Evolutionary conservation across 1,140 invertebrate species (phyloP).

Genomic region (Globodera rostochiensis): DNA sequence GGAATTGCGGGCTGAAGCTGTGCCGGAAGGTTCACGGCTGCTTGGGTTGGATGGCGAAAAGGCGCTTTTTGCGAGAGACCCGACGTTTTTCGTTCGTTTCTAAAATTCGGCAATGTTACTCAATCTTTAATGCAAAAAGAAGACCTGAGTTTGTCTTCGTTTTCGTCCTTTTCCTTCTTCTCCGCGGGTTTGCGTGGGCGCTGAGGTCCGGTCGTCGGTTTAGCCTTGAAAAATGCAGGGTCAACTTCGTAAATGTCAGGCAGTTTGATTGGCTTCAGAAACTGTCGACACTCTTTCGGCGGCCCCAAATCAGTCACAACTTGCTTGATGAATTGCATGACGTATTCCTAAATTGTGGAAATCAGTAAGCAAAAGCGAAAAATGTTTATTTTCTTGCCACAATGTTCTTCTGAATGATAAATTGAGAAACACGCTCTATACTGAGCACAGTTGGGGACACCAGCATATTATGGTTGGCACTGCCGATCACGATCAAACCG

Average conservation of each 20-base stretch:
- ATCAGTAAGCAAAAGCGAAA: background rate
- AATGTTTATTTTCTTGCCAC: constrained; percentile 24
- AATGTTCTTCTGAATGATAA: constrained; percentile 45
- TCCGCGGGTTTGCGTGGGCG: background rate
- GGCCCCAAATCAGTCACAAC: constrained; percentile 43
- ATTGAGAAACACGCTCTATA: constrained; percentile 47
- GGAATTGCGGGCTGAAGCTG: constrained; percentile 13
- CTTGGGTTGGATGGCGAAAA: constrained; percentile 20
- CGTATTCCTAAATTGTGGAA: constrained; percentile 33
- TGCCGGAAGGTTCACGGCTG: constrained; percentile 17
- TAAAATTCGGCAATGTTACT: background rate
- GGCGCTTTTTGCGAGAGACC: background rate
- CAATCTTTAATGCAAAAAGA: background rate
- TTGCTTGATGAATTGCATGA: constrained; percentile 52
- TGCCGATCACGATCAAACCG: constrained; percentile 43
- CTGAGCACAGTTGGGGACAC: constrained; percentile 40
- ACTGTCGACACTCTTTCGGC: constrained; percentile 37
- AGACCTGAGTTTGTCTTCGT: background rate
- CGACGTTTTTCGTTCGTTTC: background rate
- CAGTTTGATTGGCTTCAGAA: constrained; percentile 46
- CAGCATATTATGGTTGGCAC: constrained; percentile 47
- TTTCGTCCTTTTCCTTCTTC: constrained; percentile 10
- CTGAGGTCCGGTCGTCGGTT: constrained; percentile 10
- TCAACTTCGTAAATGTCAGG: constrained; percentile 52
- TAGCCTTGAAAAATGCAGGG: constrained; percentile 34